A percentile compares a stretch with the other conserved stretches of the same genome.
Evolutionary conservation across 2,113 vertebrate species (phyloP).

Genomic region (Alligator mississippiensis): DNA sequence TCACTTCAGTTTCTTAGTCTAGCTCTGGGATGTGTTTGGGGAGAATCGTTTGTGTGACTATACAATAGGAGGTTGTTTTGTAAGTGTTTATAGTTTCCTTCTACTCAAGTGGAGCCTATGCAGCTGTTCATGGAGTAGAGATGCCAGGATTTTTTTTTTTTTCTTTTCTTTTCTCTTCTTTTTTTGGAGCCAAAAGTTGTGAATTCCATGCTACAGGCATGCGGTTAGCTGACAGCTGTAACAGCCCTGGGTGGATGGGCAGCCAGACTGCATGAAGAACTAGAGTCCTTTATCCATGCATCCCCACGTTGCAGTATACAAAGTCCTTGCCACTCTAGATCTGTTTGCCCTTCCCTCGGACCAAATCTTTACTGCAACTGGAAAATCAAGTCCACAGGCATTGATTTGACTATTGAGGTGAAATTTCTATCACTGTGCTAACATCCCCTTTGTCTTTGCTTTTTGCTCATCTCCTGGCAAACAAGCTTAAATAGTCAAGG

Average conservation of each 20-base stretch:
- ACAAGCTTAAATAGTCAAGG: not conserved
- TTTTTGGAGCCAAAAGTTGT: not conserved
- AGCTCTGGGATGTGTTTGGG: not conserved
- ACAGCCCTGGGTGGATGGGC: not conserved
- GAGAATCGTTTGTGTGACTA: not conserved
- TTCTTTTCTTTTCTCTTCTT: no score
- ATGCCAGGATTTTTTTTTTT: not conserved
- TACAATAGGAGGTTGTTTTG: not conserved
- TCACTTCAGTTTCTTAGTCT: not conserved
- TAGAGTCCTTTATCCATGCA: not conserved
- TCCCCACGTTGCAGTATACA: not conserved
- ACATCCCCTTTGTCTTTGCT: not conserved
- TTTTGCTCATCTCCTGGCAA: not conserved
- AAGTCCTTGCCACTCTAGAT: not conserved
- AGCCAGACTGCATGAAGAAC: rapidly evolving
- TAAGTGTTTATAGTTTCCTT: not conserved
- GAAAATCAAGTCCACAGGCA: constrained; percentile 33
- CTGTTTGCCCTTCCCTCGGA: not conserved
- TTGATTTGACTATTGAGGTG: constrained; percentile 27
- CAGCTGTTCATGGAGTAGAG: rapidly evolving
- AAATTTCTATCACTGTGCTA: constrained; percentile 43
- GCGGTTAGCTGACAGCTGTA: rapidly evolving
- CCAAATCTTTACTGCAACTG: constrained; percentile 31
- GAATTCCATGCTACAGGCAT: rapidly evolving
- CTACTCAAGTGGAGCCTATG: not conserved